These are phyloP conservation scores for Diglossa cyanea DNA, from an alignment of 2,797 vertebrate species.

Conservation along the genomic window DNA sequence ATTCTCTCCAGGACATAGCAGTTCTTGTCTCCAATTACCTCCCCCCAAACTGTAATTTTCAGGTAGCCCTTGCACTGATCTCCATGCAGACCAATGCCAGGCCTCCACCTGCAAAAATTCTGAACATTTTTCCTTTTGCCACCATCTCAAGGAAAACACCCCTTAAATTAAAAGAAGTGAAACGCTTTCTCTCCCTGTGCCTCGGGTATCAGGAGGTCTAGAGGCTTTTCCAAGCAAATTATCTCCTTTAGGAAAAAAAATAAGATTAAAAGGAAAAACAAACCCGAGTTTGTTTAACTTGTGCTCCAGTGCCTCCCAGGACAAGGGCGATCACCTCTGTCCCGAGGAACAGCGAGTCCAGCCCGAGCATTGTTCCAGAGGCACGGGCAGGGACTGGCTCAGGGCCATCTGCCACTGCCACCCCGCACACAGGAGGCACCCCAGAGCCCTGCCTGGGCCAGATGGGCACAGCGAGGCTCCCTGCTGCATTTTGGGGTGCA, in stretches of 20 bases:
- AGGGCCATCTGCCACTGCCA: background rate
- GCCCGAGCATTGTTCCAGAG: fast-evolving
- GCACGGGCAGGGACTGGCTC: background rate
- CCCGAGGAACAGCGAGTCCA: background rate
- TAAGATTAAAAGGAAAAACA: background rate
- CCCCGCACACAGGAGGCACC: background rate
- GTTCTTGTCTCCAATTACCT: background rate
- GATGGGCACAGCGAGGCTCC: fast-evolving
- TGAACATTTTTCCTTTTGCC: background rate
- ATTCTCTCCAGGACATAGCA: background rate
- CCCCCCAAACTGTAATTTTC: background rate
- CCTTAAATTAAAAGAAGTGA: background rate
- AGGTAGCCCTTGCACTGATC: background rate
- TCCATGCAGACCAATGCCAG: fast-evolving
- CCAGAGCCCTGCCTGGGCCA: background rate
- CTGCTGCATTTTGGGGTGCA: background rate
- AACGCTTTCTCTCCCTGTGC: fast-evolving
- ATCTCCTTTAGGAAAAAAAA: background rate
- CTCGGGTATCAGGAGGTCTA: background rate
- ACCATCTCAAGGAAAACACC: background rate
- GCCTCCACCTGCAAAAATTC: background rate
- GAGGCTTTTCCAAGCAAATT: background rate
- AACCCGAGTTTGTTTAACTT: background rate
- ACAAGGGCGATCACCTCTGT: background rate
- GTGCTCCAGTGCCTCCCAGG: background rate